phyloP scores from a whole-genome alignment of 35 echinoderm and acorn worm species.

The Patiria miniata region DNA sequence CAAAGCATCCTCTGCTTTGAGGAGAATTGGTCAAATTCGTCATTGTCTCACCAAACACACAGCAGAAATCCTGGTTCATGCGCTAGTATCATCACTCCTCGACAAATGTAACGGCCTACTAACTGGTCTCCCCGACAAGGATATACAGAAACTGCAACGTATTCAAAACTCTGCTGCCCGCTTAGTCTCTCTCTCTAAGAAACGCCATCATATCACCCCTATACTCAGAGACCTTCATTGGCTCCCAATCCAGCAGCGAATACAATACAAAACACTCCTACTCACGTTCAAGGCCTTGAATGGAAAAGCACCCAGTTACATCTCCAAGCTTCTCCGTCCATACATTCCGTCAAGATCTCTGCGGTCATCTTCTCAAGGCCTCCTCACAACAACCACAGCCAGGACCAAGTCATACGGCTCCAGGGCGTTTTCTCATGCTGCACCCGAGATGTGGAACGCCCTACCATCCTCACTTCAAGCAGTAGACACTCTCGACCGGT shows the following conservation, averaged over 20 bases:
- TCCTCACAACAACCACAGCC: not conserved
- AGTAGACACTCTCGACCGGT: not conserved
- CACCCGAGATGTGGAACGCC: not conserved
- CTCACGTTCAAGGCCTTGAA: not conserved
- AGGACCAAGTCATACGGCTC: not conserved
- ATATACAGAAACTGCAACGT: not conserved
- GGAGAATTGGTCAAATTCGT: not conserved
- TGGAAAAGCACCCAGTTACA: too few relatives aligned
- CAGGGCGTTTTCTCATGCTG: not conserved
- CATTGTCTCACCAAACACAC: not conserved
- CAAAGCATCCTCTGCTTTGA: too few relatives aligned
- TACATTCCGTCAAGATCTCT: not conserved
- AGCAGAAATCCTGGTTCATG: conserved; percentile 8
- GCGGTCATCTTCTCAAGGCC: not conserved
- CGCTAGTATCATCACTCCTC: not conserved
- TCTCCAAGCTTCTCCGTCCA: too few relatives aligned
- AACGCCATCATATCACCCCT: not conserved
- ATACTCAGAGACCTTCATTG: conserved; percentile 29
- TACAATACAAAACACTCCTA: not conserved
- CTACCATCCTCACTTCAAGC: not conserved
- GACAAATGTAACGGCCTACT: not conserved
- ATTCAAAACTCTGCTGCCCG: conserved; percentile 34
- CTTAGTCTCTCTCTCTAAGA: not conserved
- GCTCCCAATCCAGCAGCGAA: not conserved
- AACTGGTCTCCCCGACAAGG: not conserved